These are phyloP conservation scores for Odontomachus brunneus DNA, from an alignment of 1,140 invertebrate species.

Conservation along the genomic window DNA sequence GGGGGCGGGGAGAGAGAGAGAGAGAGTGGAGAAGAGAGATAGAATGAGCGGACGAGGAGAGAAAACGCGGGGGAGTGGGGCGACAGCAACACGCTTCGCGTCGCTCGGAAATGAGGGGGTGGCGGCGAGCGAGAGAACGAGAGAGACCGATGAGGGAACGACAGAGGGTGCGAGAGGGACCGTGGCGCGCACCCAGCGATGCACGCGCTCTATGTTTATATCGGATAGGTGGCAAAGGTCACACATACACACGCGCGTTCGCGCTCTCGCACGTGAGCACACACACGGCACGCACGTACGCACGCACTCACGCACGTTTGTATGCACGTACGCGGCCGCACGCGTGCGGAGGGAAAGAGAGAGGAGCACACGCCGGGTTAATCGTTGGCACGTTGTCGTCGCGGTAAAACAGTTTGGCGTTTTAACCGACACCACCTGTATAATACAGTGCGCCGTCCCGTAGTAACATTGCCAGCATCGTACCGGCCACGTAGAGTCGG, in stretches of 20 bases:
- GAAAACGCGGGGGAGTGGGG: slow-evolving; percentile 70
- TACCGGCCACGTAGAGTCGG: neutral
- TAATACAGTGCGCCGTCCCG: slow-evolving; percentile 54
- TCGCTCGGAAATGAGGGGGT: slow-evolving; percentile 61
- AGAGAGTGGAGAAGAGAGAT: slow-evolving; percentile 26
- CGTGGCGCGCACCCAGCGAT: slow-evolving; percentile 27
- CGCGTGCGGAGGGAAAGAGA: slow-evolving; percentile 39
- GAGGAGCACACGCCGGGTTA: slow-evolving; percentile 74
- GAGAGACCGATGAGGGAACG: slow-evolving; percentile 29
- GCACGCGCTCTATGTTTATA: slow-evolving; percentile 63
- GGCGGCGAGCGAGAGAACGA: slow-evolving; percentile 29
- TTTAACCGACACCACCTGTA: slow-evolving; percentile 71
- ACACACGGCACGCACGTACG: neutral
- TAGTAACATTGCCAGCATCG: slow-evolving; percentile 35
- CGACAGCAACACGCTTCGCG: slow-evolving; percentile 66
- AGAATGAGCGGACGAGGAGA: slow-evolving; percentile 41
- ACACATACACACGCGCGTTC: neutral
- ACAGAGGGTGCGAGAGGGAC: slow-evolving; percentile 37
- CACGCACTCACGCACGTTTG: neutral
- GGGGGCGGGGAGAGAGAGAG: neutral
- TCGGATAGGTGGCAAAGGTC: slow-evolving; percentile 66
- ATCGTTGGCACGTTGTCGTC: slow-evolving; percentile 83
- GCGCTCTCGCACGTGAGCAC: too few relatives aligned
- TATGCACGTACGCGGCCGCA: neutral
- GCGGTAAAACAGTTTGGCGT: slow-evolving; percentile 82